Evolutionary conservation across 2,888 invertebrate species (phyloP).

Genomic region (Galeopsomyia nigrocyanea): DNA sequence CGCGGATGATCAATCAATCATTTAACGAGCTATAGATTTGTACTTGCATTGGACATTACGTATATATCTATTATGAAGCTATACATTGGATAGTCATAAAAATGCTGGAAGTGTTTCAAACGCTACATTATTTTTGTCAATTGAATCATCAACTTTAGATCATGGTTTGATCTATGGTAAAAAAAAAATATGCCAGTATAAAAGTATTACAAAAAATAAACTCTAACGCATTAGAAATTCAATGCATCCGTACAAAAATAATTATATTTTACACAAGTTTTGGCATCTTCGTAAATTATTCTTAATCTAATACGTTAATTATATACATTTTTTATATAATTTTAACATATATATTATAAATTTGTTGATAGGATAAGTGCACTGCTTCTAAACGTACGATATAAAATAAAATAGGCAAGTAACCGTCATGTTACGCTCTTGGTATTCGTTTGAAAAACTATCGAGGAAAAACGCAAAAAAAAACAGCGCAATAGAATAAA

Average conservation of each 20-base stretch:
- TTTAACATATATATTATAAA: conserved; percentile 14
- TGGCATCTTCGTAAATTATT: conserved; percentile 28
- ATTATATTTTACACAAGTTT: conserved; percentile 34
- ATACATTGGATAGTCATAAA: conserved; percentile 6
- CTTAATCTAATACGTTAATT: conserved; percentile 8
- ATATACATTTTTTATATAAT: conserved; percentile 20
- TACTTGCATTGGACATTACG: conserved; percentile 27
- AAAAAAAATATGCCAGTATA: too few species aligned
- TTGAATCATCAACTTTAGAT: too few species aligned
- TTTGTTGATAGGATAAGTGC: conserved; percentile 35
- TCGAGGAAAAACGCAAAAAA: too few species aligned
- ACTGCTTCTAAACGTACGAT: neutral
- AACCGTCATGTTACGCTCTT: too few species aligned
- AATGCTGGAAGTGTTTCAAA: conserved; percentile 40
- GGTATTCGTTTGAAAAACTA: too few species aligned
- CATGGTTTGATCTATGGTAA: too few species aligned
- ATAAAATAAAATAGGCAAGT: too few species aligned
- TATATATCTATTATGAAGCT: neutral
- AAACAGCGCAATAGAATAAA: too few species aligned
- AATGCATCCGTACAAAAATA: conserved; percentile 16
- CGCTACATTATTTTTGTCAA: neutral
- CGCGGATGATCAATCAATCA: conserved; percentile 12
- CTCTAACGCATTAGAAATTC: conserved; percentile 7
- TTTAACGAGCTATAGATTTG: conserved; percentile 30
- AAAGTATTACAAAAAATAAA: too few species aligned